Percentiles rank a stretch among this genome's conserved stretches.
Conservation (phyloP, 2,113 vertebrate genomes). For the Alaudala cheleensis region DNA sequence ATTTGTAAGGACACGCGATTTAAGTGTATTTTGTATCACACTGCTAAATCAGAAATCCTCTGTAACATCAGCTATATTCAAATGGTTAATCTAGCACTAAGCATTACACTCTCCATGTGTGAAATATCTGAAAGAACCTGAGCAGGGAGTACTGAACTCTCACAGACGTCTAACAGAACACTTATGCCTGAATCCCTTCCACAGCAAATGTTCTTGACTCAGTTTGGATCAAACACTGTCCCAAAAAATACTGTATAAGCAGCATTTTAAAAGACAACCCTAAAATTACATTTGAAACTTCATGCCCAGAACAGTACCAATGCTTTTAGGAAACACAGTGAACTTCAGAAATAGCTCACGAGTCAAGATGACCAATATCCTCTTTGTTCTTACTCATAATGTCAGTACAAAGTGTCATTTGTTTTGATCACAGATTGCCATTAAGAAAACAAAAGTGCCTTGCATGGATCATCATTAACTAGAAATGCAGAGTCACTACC, state of each 20-base stretch:
- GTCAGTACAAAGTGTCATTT: neutral
- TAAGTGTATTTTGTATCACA: neutral
- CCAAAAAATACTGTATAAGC: neutral
- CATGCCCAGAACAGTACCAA: neutral
- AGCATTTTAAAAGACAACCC: neutral
- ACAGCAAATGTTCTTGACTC: neutral
- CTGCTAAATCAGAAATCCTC: neutral
- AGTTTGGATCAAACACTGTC: neutral
- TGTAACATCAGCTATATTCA: neutral
- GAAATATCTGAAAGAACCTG: neutral
- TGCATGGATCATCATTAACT: neutral
- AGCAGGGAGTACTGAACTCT: neutral
- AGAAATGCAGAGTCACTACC: neutral
- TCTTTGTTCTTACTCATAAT: neutral
- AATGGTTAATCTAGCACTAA: neutral
- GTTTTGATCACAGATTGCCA: neutral
- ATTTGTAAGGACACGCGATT: neutral
- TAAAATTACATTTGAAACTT: neutral
- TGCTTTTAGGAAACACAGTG: neutral
- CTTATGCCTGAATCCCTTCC: neutral
- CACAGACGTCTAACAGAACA: neutral
- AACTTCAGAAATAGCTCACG: neutral
- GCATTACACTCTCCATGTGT: neutral
- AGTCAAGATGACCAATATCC: neutral
- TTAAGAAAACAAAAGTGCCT: neutral